Evolutionary conservation across 2,888 invertebrate species (phyloP).

Genomic region (Drosophila silvestris): DNA sequence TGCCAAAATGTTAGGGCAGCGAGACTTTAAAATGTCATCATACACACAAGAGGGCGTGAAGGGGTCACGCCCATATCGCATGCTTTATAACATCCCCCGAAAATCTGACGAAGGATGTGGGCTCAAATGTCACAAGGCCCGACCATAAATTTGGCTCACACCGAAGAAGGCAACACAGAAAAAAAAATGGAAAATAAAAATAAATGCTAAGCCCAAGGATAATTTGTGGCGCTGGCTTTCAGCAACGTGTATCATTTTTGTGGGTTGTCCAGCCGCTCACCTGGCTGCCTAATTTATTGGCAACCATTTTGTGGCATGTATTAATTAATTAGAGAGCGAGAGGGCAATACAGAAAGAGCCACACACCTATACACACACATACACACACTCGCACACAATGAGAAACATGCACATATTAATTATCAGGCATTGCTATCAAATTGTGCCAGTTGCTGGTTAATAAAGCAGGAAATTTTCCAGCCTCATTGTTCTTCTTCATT

Average conservation of each 20-base stretch:
- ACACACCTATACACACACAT: constrained; percentile 1
- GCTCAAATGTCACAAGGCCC: constrained; percentile 69
- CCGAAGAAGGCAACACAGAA: background rate
- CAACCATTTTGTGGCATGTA: constrained; percentile 50
- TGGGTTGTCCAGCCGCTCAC: constrained; percentile 28
- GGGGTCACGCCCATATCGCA: constrained; percentile 44
- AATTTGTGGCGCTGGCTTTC: constrained; percentile 22
- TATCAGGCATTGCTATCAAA: constrained; percentile 42
- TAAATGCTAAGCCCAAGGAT: constrained; percentile 34
- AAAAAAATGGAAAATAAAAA: constrained; percentile 4
- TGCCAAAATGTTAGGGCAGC: constrained; percentile 50
- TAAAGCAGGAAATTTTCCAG: constrained; percentile 26
- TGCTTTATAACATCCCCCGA: constrained; percentile 15
- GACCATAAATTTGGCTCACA: constrained; percentile 62
- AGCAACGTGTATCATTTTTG: constrained; percentile 33
- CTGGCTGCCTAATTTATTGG: constrained; percentile 66
- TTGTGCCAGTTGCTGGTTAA: constrained; percentile 38
- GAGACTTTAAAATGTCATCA: constrained; percentile 69
- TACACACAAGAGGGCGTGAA: constrained; percentile 21
- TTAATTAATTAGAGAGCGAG: constrained; percentile 69
- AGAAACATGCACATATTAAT: constrained; percentile 46
- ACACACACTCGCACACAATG: background rate
- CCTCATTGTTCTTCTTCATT: constrained; percentile 35
- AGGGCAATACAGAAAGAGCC: constrained; percentile 20
- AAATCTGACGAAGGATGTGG: constrained; percentile 67